Evolutionary conservation across 2,797 vertebrate species (phyloP).

Genomic region (Trichosurus vulpecula): DNA sequence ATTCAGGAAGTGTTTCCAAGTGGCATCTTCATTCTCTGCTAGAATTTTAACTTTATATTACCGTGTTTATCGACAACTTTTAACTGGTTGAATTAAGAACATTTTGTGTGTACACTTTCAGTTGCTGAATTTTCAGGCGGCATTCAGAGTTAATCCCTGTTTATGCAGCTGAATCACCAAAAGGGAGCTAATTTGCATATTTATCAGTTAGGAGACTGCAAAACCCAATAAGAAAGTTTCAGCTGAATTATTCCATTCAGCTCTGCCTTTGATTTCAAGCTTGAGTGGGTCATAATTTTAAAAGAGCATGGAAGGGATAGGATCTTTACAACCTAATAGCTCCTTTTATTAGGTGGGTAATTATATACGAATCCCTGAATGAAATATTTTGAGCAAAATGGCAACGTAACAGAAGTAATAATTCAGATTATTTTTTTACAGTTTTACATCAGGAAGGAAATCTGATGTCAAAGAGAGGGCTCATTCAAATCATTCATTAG

Average conservation of each 20-base stretch:
- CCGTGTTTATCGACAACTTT: slow-evolving; percentile 58
- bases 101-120: slow-evolving; percentile 63
- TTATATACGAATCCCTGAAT: slow-evolving; percentile 83
- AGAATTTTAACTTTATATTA: slow-evolving; percentile 43
- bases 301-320: slow-evolving; percentile 83
- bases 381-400: slow-evolving; percentile 85
- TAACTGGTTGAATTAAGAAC: slow-evolving; percentile 69
- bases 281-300: slow-evolving; percentile 85
- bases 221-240: slow-evolving; percentile 80
- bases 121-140: slow-evolving; percentile 74
- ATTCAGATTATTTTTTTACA: slow-evolving; percentile 81
- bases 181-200: slow-evolving; percentile 83
- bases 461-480: slow-evolving; percentile 78
- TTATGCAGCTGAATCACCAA: slow-evolving; percentile 80
- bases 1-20: background rate
- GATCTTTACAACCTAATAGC: slow-evolving; percentile 86
- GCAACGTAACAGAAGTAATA: slow-evolving; percentile 83
- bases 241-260: slow-evolving; percentile 83
- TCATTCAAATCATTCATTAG: slow-evolving; percentile 79
- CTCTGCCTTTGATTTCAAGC: slow-evolving; percentile 86
- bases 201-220: slow-evolving; percentile 82
- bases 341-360: slow-evolving; percentile 86
- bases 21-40: slow-evolving; percentile 62
- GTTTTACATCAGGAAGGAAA: slow-evolving; percentile 73
- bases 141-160: slow-evolving; percentile 81